Conservation (phyloP, 1,140 invertebrate species). For the Pemphigus obesinymphae region DNA sequence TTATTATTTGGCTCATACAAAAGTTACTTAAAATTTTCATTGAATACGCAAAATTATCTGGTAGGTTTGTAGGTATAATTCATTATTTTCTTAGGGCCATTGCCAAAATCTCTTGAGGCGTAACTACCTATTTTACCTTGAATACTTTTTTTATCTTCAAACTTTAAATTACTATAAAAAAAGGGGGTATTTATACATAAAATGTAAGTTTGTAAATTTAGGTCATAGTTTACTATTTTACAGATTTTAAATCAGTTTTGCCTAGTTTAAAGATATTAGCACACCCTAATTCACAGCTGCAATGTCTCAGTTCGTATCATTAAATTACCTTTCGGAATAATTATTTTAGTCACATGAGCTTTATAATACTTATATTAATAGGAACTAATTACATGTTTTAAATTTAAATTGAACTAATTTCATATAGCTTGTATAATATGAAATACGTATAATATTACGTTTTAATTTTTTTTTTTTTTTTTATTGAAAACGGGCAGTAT, state of each 20-base stretch:
- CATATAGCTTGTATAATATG: no score
- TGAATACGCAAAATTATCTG: not conserved
- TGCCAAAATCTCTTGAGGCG: not conserved
- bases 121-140: constrained; percentile 21
- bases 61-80: no score
- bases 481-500: no score
- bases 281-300: not conserved
- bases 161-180: not conserved
- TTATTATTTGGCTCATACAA: constrained; percentile 11
- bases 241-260: not conserved
- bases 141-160: not conserved
- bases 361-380: not conserved
- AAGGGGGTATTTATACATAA: not conserved
- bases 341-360: not conserved
- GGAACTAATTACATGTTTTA: no score
- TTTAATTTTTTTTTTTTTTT: no score
- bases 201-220: not conserved
- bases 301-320: not conserved
- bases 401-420: no score
- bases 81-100: not conserved
- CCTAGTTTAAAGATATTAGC: not conserved
- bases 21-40: not conserved
- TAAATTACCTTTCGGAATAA: not conserved
- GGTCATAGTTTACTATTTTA: constrained; percentile 8
- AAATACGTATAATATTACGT: no score